Percentiles rank a stretch among this genome's conserved stretches.
Conservation (phyloP, 2,113 vertebrate species). For the Dolichallabes microphthalmus region DNA sequence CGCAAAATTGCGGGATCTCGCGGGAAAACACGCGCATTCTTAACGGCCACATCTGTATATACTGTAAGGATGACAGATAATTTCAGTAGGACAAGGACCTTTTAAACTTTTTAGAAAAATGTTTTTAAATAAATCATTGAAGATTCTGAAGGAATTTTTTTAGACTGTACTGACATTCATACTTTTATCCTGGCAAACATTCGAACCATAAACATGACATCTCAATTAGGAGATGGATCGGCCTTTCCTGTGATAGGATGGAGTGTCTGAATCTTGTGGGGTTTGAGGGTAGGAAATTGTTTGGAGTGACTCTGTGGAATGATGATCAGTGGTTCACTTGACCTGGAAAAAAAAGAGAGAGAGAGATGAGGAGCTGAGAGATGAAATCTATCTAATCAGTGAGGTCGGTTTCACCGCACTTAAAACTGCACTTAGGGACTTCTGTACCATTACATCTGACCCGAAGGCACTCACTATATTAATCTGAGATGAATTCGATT, state of each 20-base stretch:
- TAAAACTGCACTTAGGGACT: conserved; percentile 17
- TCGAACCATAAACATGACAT: conserved; percentile 10
- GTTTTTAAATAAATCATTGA: neutral
- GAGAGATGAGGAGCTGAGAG: conserved; percentile 18
- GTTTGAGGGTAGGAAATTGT: conserved; percentile 15
- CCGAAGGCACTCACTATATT: conserved; percentile 17
- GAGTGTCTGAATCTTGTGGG: conserved; percentile 1
- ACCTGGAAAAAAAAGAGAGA: neutral
- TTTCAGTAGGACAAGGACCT: neutral
- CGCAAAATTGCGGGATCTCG: too few relatives aligned
- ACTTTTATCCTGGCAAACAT: neutral
- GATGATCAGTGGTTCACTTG: conserved; percentile 6
- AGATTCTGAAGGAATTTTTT: neutral
- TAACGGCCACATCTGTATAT: too few relatives aligned
- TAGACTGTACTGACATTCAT: neutral
- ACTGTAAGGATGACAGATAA: too few relatives aligned
- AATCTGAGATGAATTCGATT: conserved; percentile 25
- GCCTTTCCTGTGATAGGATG: conserved; percentile 2
- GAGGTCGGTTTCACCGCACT: conserved; percentile 10
- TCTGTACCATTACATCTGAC: conserved; percentile 27
- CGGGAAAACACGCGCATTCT: too few relatives aligned
- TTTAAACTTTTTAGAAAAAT: neutral
- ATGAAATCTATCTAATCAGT: conserved; percentile 24
- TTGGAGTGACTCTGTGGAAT: conserved; percentile 1
- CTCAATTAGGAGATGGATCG: neutral